These are phyloP conservation scores for Myotis davidii DNA, from an alignment of 2,113 vertebrate species.

Conservation along the genomic window DNA sequence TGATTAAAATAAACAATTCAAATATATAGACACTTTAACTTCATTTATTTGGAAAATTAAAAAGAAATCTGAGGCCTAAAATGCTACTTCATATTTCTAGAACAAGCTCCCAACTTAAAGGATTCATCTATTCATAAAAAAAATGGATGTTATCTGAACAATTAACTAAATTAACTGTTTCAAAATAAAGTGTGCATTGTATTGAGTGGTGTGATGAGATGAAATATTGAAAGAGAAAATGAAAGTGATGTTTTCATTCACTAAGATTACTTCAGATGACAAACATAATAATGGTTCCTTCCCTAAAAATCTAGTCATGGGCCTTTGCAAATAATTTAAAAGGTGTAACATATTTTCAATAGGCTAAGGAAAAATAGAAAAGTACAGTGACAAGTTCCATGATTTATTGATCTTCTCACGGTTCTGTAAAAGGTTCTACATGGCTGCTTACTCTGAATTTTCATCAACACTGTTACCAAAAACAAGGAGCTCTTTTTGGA, in stretches of 20 bases:
- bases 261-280: constrained; percentile 53
- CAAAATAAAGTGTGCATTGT: constrained; percentile 22
- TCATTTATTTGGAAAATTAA: constrained; percentile 48
- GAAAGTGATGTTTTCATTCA: constrained; percentile 67
- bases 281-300: background rate
- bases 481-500: background rate
- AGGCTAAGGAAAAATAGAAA: constrained; percentile 19
- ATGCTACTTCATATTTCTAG: constrained; percentile 28
- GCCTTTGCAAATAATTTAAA: background rate
- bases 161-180: constrained; percentile 52
- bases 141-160: constrained; percentile 18
- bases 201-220: constrained; percentile 39
- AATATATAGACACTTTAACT: constrained; percentile 29
- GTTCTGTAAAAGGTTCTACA: background rate
- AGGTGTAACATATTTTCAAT: background rate
- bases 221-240: constrained; percentile 69
- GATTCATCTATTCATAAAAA: constrained; percentile 12
- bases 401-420: background rate
- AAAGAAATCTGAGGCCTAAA: constrained; percentile 43
- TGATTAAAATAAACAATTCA: constrained; percentile 19
- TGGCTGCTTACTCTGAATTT: background rate
- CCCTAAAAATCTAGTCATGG: constrained; percentile 36
- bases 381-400: background rate
- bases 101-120: constrained; percentile 13
- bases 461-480: background rate